Evolutionary conservation across 1,140 invertebrate genomes (phyloP), one percentile per base, ranked within the genome.

Genomic region (Drosophila grimshawi): DNA sequence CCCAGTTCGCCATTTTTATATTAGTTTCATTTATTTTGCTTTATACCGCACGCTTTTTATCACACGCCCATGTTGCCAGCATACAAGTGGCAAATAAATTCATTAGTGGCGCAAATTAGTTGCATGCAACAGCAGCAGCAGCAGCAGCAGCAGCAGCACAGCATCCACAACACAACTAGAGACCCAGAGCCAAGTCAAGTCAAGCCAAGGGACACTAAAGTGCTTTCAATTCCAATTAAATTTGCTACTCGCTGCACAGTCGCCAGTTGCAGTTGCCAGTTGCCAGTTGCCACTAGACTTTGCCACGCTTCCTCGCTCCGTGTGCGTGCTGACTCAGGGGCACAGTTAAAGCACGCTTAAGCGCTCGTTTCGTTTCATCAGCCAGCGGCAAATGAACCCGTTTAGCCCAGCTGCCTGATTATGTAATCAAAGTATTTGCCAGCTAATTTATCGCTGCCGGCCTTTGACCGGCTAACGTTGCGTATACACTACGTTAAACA

Each of bases 61-160:
- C 72, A 72, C 86, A 89, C 85, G 75, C 85, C 85, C 85, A 68
- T 71, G 78, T 57, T 73, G 78, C 80, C 85, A 89, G 85, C 85
- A 89, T 89, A 89, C 85, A 89, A 89, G 85, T 89, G 85, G 85
- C 85, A 89, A 89, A 89, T 89, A 89, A 89, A 89, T 89, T 89
- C 85, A 89, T 89, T 89, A 89, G 85, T 89, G 85, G 85, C 85
- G 78, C 85, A 89, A 89, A 89, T 89, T 89, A 89, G 85, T 89
- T 83, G 85, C 80, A 89, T 89, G 85, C 85, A 83, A 72, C 76
- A 53, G 61, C 68, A 60, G 49, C 53, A 55, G 68, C 48, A 68
- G 46, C 53, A 35, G 51, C 46, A 43, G 59, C 60, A 61, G n/a
- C n/a, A n/a, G n/a, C n/a, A n/a, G n/a, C n/a, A n/a, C n/a, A n/a